Percentiles rank a stretch among this genome's conserved stretches.
Conservation (phyloP, 2,888 invertebrate genomes). For the Odiellus spinosus region DNA sequence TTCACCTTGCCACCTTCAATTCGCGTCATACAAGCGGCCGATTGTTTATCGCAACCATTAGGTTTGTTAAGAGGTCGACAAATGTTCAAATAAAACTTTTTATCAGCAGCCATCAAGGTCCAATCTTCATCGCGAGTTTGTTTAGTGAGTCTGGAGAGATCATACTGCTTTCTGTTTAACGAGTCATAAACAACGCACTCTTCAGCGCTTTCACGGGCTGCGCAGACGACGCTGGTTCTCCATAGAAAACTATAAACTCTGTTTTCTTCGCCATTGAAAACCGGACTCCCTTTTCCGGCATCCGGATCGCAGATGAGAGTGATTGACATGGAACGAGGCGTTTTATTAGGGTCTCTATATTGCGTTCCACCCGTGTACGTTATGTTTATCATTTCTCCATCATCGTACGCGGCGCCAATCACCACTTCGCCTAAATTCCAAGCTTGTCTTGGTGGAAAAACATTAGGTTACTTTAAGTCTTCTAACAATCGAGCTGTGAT, state of each 20-base stretch:
- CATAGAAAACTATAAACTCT: slow-evolving; percentile 20
- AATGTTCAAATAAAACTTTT: slow-evolving; percentile 12
- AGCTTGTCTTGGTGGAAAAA: slow-evolving; percentile 3
- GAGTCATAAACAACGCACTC: slow-evolving; percentile 12
- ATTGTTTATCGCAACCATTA: slow-evolving; percentile 7
- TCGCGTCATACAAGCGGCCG: slow-evolving; percentile 12
- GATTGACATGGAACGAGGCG: slow-evolving; percentile 25
- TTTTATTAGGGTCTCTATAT: slow-evolving; percentile 22
- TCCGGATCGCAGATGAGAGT: slow-evolving; percentile 27
- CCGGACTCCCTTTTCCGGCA: slow-evolving; percentile 25
- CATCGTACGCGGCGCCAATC: slow-evolving; percentile 23
- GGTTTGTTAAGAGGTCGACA: slow-evolving; percentile 6
- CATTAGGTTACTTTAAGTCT: background rate
- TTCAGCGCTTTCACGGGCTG: background rate
- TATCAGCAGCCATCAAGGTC: slow-evolving; percentile 4
- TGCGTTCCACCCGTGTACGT: slow-evolving; percentile 26
- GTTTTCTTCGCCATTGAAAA: slow-evolving; percentile 24
- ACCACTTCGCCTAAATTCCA: slow-evolving; percentile 22
- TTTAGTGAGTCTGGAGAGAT: slow-evolving; percentile 6
- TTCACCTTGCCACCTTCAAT: background rate
- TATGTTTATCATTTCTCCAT: slow-evolving; percentile 27
- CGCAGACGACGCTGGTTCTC: slow-evolving; percentile 17
- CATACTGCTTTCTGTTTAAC: slow-evolving; percentile 8
- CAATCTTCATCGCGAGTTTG: slow-evolving; percentile 6
- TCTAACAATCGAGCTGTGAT: background rate